Percentiles rank a stretch among this genome's conserved stretches.
Conservation (phyloP, 2,113 vertebrate species). For the Prionailurus bengalensis region DNA sequence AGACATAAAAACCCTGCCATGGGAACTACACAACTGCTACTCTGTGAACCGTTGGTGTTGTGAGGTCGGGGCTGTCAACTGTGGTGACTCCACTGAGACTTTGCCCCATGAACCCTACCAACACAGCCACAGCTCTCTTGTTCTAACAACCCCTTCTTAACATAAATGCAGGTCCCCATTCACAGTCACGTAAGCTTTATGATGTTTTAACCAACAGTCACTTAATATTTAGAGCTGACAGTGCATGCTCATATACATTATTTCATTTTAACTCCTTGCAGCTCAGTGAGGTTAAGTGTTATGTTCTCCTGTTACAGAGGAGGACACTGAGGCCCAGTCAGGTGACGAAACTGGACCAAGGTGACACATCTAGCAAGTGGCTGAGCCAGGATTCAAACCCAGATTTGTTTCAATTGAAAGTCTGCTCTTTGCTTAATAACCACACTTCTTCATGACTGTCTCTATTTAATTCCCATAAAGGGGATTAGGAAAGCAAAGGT, state of each 20-base stretch:
- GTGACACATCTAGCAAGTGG: neutral
- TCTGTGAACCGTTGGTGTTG: neutral
- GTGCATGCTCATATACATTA: neutral
- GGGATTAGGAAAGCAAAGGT: neutral
- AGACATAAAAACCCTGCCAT: neutral
- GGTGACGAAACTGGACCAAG: neutral
- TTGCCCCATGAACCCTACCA: too few species aligned
- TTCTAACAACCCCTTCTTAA: neutral
- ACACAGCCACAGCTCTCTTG: neutral
- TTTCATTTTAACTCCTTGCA: neutral
- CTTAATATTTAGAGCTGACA: neutral
- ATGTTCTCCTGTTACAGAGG: neutral
- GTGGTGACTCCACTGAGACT: neutral
- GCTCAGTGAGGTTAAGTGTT: neutral
- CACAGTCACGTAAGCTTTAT: neutral
- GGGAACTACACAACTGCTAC: neutral
- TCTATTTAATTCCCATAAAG: neutral
- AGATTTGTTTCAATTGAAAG: neutral
- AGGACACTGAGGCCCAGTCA: conserved; percentile 1
- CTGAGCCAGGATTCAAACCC: neutral
- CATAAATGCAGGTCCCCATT: neutral
- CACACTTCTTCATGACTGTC: neutral
- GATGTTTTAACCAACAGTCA: neutral
- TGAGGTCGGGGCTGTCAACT: neutral
- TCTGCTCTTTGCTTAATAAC: neutral